Percentiles rank a stretch among this genome's conserved stretches.
Conservation (phyloP, 2,113 vertebrate genomes). For the Butastur rufipennis region DNA sequence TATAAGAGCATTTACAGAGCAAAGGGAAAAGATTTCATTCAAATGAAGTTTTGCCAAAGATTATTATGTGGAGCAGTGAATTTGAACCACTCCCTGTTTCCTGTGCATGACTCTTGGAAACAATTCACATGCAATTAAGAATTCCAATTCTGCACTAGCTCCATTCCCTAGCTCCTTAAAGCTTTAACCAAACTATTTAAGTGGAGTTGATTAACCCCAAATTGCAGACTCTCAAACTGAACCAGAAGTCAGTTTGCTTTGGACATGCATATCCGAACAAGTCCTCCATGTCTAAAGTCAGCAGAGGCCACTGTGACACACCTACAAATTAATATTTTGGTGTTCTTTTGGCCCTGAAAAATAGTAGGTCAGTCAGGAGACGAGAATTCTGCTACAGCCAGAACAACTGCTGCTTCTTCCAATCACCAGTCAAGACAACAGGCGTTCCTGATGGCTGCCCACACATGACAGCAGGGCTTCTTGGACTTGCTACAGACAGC, state of each 20-base stretch:
- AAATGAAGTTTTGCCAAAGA: neutral
- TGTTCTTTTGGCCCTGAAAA: neutral
- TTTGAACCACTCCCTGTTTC: neutral
- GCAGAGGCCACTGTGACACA: neutral
- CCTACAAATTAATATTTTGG: neutral
- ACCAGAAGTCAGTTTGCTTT: neutral
- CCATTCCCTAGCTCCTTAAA: neutral
- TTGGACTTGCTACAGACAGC: fast-evolving
- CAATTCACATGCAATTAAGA: slow-evolving; percentile 26
- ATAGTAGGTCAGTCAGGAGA: neutral
- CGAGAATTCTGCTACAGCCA: neutral
- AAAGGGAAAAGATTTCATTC: neutral
- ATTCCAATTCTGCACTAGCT: neutral
- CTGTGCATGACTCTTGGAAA: neutral
- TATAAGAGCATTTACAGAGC: neutral
- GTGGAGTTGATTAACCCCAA: neutral
- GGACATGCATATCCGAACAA: neutral
- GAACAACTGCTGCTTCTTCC: neutral
- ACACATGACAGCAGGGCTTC: neutral
- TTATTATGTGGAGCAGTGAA: neutral
- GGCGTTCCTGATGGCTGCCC: neutral
- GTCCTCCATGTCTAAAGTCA: neutral
- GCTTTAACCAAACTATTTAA: neutral
- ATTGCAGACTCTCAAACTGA: neutral
- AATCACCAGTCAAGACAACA: neutral